These are phyloP conservation scores for Ethmia dodecea DNA, from an alignment of 2,888 invertebrate species.

Conservation along the genomic window DNA sequence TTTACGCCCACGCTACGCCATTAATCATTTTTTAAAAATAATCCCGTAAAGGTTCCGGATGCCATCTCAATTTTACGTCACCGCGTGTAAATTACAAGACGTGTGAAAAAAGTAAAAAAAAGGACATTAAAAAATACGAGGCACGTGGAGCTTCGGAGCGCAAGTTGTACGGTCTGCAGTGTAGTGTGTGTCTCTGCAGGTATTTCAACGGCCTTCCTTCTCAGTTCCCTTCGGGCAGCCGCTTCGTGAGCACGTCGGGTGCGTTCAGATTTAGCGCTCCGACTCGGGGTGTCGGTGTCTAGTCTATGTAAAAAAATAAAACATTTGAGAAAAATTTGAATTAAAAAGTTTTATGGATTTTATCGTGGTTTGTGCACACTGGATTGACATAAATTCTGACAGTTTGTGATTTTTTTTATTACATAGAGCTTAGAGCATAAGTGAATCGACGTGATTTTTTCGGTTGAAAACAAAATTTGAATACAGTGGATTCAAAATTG, in stretches of 20 bases:
- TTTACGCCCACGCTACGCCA: slow-evolving; percentile 7
- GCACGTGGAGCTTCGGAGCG: slow-evolving; percentile 62
- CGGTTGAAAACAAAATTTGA: not conserved
- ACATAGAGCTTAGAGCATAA: no score
- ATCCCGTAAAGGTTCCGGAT: slow-evolving; percentile 10
- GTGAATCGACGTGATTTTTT: slow-evolving; percentile 2
- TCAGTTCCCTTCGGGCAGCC: slow-evolving; percentile 61
- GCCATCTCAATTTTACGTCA: slow-evolving; percentile 19
- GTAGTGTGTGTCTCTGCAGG: slow-evolving; percentile 72
- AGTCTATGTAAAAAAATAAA: no score
- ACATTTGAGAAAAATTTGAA: no score
- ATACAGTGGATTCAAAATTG: slow-evolving; percentile 4
- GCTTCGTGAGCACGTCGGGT: slow-evolving; percentile 29
- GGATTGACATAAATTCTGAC: no score
- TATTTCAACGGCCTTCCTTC: slow-evolving; percentile 42
- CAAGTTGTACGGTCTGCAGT: slow-evolving; percentile 46
- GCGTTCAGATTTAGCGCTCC: not conserved
- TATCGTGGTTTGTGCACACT: no score
- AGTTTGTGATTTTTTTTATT: no score
- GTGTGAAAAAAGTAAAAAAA: slow-evolving; percentile 25
- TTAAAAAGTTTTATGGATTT: no score
- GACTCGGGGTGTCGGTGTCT: no score
- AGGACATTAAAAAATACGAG: slow-evolving; percentile 25
- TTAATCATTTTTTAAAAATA: slow-evolving; percentile 5
- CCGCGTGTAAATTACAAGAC: slow-evolving; percentile 37